Base-by-base conservation (phyloP, 2,888 invertebrate species). In the Caenorhabditis uteleia region DNA sequence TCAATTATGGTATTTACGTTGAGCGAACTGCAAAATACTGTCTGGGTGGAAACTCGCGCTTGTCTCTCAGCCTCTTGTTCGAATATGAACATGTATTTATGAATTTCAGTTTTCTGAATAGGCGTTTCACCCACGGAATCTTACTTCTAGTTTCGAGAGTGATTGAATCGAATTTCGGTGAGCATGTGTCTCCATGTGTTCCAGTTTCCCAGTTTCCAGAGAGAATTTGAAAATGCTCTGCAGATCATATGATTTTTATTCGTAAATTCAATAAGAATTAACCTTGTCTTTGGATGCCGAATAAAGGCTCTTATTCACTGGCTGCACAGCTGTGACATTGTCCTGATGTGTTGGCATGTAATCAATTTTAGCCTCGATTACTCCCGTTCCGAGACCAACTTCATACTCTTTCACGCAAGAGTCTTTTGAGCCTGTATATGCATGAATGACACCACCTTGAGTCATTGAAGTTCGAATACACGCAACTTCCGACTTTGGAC, bases 301-400 rank as follows among this genome's bases (percentile, higher is more conserved):
- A 87, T 91, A 92, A 20, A 92, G 86, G 16, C 87, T 87, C 70
- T 88, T 62, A 43, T 60, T 65, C 43, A 59, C 27, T 8, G 72
- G 69, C 18, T 70, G 45, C 44, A 92, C 86, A 39, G 90, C 90
- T 83, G 92, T 91, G 50, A 93, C 91, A 25, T 92, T 92, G 84
- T 92, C 92, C 84, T 92, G 92, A 85, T 92, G 92, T 6, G 92
- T 92, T 14, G 92, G 92, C 75, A 90, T 89, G 56, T 91, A 85
- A 76, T 89, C 88, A 51, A 88, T 87, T 29, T 89, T 85, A 70
- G 88, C 36, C 31, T 70, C 70, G 20, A 68, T 65, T 10, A 65
- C 59, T 21, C 72, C 69, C 2, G 51, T 44, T n/a, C 62, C 62
- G n/a, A 53, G 26, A 5, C 57, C 57, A 6, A 75, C 68, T 42